phyloP scores from a whole-genome alignment of 2,888 invertebrate species.

The Tipula lateralis region DNA sequence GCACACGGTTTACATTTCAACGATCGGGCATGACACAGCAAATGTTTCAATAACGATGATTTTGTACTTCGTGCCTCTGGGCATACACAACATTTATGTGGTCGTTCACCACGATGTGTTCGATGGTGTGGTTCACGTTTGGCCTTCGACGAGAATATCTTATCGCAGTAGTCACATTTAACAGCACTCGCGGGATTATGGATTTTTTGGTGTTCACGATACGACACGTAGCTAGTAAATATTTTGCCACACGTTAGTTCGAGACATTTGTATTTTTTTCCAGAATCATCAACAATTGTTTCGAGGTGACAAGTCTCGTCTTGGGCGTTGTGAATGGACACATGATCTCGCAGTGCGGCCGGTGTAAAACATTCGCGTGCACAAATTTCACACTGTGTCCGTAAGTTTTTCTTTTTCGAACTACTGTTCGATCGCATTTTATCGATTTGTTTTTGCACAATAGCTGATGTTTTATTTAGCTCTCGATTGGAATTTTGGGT shows the following conservation, averaged over 20 bases:
- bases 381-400: neutral
- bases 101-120: neutral
- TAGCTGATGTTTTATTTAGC: neutral
- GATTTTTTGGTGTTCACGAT: neutral
- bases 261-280: neutral
- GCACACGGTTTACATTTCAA: neutral
- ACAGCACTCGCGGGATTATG: neutral
- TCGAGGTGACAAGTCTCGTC: neutral
- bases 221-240: neutral
- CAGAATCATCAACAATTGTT: neutral
- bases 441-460: neutral
- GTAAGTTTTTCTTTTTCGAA: neutral
- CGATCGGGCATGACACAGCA: neutral
- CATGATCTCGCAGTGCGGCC: neutral
- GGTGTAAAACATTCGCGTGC: neutral
- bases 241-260: neutral
- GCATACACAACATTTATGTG: neutral
- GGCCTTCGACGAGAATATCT: neutral
- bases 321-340: neutral
- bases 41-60: neutral
- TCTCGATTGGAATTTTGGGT: neutral
- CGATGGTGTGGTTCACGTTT: neutral
- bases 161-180: neutral
- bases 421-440: neutral
- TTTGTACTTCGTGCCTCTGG: neutral